phyloP scores from a whole-genome alignment of 35 echinoderm and acorn worm species.

The Eucidaris tribuloides region DNA sequence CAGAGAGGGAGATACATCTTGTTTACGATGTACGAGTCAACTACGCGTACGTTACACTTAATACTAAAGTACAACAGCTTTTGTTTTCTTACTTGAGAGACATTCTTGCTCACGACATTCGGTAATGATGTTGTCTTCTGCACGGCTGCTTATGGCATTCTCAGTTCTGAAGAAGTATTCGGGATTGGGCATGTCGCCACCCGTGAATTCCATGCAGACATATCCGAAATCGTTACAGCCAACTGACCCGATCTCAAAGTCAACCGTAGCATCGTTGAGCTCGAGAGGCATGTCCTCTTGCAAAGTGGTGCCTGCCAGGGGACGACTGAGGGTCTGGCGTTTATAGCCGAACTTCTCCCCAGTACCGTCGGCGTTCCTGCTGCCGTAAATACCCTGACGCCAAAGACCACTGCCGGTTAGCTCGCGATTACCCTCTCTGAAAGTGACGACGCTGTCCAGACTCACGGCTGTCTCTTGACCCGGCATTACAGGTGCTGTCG shows the following conservation, averaged over 20 bases:
- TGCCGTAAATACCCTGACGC: constrained; percentile 60
- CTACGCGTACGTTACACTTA: no score
- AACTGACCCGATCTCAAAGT: constrained; percentile 77
- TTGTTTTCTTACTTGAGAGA: constrained; percentile 78
- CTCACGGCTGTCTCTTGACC: constrained; percentile 42
- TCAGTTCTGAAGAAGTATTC: constrained; percentile 52
- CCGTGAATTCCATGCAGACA: constrained; percentile 81
- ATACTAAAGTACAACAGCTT: no score
- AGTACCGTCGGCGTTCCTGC: constrained; percentile 36
- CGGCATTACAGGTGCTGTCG: constrained; percentile 12
- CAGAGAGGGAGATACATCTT: no score
- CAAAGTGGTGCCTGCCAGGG: not conserved
- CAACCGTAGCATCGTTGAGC: constrained; percentile 20
- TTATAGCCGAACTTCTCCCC: constrained; percentile 42
- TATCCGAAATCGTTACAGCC: constrained; percentile 75
- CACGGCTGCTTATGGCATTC: not conserved
- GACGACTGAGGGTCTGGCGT: constrained; percentile 36
- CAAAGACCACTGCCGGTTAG: constrained; percentile 56
- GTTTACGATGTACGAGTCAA: no score
- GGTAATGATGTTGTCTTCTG: constrained; percentile 20
- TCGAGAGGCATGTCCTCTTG: not conserved
- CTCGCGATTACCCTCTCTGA: constrained; percentile 25
- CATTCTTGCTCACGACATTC: constrained; percentile 70
- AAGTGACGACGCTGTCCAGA: constrained; percentile 43
- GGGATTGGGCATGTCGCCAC: constrained; percentile 62